phyloP scores from a whole-genome alignment of 2,113 vertebrate genomes.

The Capricornis sumatraensis region DNA sequence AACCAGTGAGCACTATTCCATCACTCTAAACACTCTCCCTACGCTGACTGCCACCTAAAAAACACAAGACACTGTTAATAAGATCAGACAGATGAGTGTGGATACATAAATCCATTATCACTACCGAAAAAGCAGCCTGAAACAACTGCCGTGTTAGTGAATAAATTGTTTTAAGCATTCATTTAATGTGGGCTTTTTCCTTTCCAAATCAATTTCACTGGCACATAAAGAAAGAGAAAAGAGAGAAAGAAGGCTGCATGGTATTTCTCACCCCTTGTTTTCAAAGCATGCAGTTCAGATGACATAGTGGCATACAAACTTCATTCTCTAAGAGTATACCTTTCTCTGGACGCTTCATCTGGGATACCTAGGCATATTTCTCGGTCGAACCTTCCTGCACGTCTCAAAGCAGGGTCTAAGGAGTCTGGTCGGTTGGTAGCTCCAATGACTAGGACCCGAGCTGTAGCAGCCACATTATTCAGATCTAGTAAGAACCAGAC shows the following conservation, averaged over 20 bases:
- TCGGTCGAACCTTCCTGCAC: constrained; percentile 95
- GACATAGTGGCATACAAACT: not conserved
- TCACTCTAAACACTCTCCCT: not conserved
- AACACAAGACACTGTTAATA: not conserved
- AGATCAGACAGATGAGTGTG: not conserved
- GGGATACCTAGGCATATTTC: constrained; percentile 97
- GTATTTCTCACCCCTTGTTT: not conserved
- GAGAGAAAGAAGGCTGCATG: not conserved
- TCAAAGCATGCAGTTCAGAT: not conserved
- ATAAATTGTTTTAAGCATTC: not conserved
- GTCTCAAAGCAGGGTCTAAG: constrained; percentile 92
- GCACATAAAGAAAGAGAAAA: not conserved
- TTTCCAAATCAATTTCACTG: not conserved
- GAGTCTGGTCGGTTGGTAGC: constrained; percentile 97
- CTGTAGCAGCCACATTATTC: constrained; percentile 82
- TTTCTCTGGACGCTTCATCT: constrained; percentile 90
- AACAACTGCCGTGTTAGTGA: not conserved
- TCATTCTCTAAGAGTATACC: constrained; percentile 74
- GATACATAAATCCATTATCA: not conserved
- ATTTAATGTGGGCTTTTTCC: not conserved
- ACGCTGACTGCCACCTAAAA: not conserved
- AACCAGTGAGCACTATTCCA: not conserved
- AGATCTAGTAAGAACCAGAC: constrained; percentile 82
- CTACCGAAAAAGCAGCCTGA: not conserved
- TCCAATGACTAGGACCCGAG: constrained; percentile 93